Percentiles rank a stretch among this genome's conserved stretches.
Conservation (phyloP, 2,113 vertebrate genomes). For the Odontophorus gujanensis region DNA sequence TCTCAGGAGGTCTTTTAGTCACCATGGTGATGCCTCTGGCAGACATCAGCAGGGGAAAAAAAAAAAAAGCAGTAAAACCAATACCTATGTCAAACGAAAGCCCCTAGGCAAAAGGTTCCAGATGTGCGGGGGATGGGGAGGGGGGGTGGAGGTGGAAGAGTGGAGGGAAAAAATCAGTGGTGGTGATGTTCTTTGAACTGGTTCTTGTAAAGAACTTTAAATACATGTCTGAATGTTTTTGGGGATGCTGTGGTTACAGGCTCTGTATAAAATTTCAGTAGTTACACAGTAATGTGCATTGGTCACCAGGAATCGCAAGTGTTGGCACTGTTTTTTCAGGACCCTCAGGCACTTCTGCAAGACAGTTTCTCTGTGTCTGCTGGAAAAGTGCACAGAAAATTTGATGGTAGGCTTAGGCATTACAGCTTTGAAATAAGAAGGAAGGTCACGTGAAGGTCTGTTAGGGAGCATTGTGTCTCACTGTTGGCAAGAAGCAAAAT, state of each 20-base stretch:
- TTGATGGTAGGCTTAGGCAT: background rate
- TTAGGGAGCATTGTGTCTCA: background rate
- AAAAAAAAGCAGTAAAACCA: background rate
- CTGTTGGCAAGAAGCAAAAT: background rate
- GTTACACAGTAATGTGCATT: background rate
- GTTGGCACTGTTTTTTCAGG: background rate
- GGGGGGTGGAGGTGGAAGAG: too few relatives aligned
- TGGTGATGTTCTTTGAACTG: background rate
- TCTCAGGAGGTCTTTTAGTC: slow-evolving; percentile 71
- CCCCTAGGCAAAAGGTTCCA: slow-evolving; percentile 9
- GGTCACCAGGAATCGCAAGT: background rate
- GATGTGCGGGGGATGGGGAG: background rate
- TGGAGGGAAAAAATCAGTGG: background rate
- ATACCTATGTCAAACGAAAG: background rate
- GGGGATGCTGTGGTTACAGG: background rate
- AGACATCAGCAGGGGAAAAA: background rate
- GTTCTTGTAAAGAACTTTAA: background rate
- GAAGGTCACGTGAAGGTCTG: background rate
- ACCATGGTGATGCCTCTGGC: slow-evolving; percentile 59
- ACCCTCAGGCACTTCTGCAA: background rate
- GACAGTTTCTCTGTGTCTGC: background rate
- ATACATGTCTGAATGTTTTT: background rate
- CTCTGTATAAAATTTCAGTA: background rate
- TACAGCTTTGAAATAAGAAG: background rate
- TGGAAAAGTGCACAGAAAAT: background rate